Percentiles rank a stretch among this genome's conserved stretches.
These are phyloP conservation scores for Eira barbara DNA, from an alignment of 2,113 vertebrate genomes.

Conservation along the genomic window DNA sequence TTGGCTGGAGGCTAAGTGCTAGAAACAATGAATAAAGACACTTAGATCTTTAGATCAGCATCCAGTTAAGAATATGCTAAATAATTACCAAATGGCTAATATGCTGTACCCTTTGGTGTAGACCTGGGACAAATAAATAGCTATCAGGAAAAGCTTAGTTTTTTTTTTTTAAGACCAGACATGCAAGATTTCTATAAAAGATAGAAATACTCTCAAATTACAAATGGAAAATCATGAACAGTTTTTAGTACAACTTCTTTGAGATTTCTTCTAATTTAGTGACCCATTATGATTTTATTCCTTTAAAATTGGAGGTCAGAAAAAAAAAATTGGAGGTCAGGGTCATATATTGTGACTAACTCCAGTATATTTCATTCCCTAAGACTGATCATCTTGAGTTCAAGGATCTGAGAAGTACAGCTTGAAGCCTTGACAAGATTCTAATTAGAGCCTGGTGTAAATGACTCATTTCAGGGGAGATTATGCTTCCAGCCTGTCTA, in stretches of 20 bases:
- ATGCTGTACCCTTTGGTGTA: background rate
- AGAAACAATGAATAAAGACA: background rate
- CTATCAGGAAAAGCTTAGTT: background rate
- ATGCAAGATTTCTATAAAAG: background rate
- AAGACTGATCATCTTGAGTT: background rate
- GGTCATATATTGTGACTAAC: background rate
- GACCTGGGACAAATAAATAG: background rate
- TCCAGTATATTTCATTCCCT: background rate
- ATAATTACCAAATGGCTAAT: background rate
- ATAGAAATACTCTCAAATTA: background rate
- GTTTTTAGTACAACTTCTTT: background rate
- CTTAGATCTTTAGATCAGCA: background rate
- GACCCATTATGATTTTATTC: background rate
- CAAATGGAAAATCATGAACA: background rate
- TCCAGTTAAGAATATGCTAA: background rate
- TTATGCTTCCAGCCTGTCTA: background rate
- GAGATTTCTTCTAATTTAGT: background rate
- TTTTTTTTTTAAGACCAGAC: background rate
- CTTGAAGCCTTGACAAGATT: background rate
- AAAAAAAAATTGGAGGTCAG: background rate
- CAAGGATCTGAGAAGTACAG: background rate
- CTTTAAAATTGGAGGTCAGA: background rate
- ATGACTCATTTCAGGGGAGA: background rate
- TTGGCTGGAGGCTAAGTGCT: background rate
- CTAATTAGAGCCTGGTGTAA: background rate